Conservation (phyloP, 2,113 vertebrate genomes). For the Apodemus sylvaticus region DNA sequence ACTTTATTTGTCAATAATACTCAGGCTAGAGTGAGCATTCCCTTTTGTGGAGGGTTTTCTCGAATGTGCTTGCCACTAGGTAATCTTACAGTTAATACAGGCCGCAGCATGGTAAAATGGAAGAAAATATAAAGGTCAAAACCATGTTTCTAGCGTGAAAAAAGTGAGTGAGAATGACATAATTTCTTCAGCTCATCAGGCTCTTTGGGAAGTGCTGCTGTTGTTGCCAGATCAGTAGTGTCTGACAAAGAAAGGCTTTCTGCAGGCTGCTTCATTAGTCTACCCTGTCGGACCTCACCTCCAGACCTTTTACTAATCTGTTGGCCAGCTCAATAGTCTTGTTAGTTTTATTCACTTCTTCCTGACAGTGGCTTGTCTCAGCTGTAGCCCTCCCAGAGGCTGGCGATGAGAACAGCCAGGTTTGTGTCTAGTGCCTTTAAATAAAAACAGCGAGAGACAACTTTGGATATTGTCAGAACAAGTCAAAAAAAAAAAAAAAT, state of each 20-base stretch:
- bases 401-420: constrained; percentile 90
- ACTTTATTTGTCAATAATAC: constrained; percentile 82
- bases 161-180: constrained; percentile 92
- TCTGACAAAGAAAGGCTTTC: constrained; percentile 91
- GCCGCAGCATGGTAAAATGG: constrained; percentile 82
- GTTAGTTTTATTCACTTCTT: constrained; percentile 96
- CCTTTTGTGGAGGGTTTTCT: constrained; percentile 56
- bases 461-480: constrained; percentile 81
- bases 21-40: constrained; percentile 60
- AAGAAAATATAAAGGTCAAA: constrained; percentile 92
- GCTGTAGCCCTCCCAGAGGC: constrained; percentile 93
- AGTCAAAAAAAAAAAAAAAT: constrained; percentile 70
- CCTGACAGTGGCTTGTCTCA: constrained; percentile 94
- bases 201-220: constrained; percentile 91
- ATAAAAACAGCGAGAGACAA: constrained; percentile 86
- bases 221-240: constrained; percentile 91
- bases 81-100: constrained; percentile 86
- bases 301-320: constrained; percentile 96
- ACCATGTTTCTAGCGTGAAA: constrained; percentile 89
- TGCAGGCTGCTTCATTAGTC: constrained; percentile 89
- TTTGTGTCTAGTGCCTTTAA: constrained; percentile 92
- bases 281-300: constrained; percentile 93
- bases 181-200: constrained; percentile 92
- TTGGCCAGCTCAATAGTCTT: constrained; percentile 97
- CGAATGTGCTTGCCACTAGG: constrained; percentile 83